These are phyloP conservation scores for Eremophila alpestris DNA, from an alignment of 2,797 vertebrate species.

Conservation along the genomic window DNA sequence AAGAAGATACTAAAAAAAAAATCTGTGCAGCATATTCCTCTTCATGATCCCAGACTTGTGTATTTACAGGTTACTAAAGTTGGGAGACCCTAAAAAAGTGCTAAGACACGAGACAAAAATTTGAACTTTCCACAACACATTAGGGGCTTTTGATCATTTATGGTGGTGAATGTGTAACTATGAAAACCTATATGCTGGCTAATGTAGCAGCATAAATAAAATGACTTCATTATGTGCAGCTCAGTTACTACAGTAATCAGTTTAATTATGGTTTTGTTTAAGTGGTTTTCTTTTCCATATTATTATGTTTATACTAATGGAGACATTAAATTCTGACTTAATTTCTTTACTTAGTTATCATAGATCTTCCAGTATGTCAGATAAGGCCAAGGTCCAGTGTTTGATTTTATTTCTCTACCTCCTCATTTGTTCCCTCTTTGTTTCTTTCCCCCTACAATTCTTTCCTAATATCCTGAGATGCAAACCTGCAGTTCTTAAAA, in stretches of 20 bases:
- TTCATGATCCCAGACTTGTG: background rate
- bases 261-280: background rate
- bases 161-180: background rate
- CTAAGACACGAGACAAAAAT: background rate
- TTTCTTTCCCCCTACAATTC: background rate
- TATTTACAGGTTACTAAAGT: background rate
- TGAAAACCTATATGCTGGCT: background rate
- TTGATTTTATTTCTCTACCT: background rate
- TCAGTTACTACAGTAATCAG: background rate
- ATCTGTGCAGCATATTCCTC: background rate
- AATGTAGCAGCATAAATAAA: background rate
- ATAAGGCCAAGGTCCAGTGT: background rate
- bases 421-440: background rate
- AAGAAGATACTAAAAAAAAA: background rate
- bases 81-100: background rate
- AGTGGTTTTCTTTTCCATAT: background rate
- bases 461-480: background rate
- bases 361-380: background rate
- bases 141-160: background rate
- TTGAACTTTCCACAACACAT: background rate
- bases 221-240: background rate
- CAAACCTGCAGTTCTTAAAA: background rate
- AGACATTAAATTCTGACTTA: background rate
- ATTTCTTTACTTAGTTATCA: background rate
- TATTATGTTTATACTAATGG: background rate